These are phyloP conservation scores for Microctenopoma steveboyesi DNA, from an alignment of 2,797 vertebrate species.

Conservation along the genomic window DNA sequence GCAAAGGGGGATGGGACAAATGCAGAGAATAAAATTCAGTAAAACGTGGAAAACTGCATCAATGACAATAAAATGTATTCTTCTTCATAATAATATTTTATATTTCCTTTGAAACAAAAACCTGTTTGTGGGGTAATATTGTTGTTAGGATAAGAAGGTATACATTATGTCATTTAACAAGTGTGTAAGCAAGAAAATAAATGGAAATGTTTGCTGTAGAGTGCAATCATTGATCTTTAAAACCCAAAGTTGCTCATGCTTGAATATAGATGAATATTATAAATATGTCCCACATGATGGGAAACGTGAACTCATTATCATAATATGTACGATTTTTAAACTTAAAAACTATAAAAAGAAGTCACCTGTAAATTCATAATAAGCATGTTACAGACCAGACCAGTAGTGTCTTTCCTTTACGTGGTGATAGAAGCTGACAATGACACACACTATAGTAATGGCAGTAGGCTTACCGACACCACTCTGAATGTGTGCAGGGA, in stretches of 20 bases:
- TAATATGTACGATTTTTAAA: background rate
- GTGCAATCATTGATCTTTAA: background rate
- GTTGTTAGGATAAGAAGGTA: background rate
- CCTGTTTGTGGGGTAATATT: background rate
- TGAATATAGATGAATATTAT: background rate
- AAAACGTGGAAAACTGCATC: too few species aligned
- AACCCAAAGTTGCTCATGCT: background rate
- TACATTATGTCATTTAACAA: too few species aligned
- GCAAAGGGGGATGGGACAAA: too few species aligned
- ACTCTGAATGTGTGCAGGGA: constrained; percentile 47
- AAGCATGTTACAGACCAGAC: background rate
- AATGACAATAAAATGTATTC: too few species aligned
- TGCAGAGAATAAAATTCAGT: too few species aligned
- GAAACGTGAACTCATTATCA: background rate
- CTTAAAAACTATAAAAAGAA: background rate
- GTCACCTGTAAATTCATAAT: background rate
- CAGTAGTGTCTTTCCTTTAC: constrained; percentile 24
- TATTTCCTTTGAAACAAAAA: constrained; percentile 18
- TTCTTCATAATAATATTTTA: too few species aligned
- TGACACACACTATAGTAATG: constrained; percentile 55
- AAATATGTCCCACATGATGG: too few species aligned
- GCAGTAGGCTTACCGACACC: constrained; percentile 45
- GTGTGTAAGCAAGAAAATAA: too few species aligned
- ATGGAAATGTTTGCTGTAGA: too few species aligned
- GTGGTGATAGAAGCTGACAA: constrained; percentile 44